phyloP scores from a whole-genome alignment of 1,140 invertebrate genomes.

The Drosophila insularis region DNA sequence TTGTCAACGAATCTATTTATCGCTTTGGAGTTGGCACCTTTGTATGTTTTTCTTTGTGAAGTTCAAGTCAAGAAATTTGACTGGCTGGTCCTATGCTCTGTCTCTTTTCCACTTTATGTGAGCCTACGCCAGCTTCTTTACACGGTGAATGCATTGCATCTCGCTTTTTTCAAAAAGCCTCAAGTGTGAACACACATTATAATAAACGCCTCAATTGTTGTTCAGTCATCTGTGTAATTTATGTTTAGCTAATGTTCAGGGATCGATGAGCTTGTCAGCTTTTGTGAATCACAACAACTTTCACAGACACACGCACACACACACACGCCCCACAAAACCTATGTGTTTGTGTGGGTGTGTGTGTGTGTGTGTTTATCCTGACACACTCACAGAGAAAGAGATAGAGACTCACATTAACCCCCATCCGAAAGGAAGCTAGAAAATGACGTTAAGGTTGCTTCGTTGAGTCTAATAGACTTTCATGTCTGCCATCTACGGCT shows the following conservation, averaged over 20 bases:
- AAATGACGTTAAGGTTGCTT: conserved; percentile 79
- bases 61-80: conserved; percentile 11
- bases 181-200: conserved; percentile 82
- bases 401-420: conserved; percentile 53
- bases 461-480: conserved; percentile 81
- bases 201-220: conserved; percentile 82
- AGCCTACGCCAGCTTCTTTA: too few relatives aligned
- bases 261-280: conserved; percentile 83
- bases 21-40: background rate
- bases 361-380: too few relatives aligned
- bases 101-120: background rate
- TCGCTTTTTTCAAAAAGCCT: conserved; percentile 46
- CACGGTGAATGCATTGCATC: conserved; percentile 34
- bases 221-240: conserved; percentile 81
- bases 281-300: conserved; percentile 74
- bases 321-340: conserved; percentile 26
- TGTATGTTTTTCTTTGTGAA: background rate
- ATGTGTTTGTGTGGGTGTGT: too few relatives aligned
- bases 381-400: conserved; percentile 22
- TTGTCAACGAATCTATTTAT: conserved; percentile 7
- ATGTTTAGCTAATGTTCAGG: conserved; percentile 82
- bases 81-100: background rate
- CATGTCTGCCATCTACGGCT: conserved; percentile 62
- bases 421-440: conserved; percentile 62
- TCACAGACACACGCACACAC: conserved; percentile 25